A percentile compares a stretch with the other conserved stretches of the same genome.
Conservation (phyloP, 2,113 vertebrate species). For the Istiophorus platypterus region DNA sequence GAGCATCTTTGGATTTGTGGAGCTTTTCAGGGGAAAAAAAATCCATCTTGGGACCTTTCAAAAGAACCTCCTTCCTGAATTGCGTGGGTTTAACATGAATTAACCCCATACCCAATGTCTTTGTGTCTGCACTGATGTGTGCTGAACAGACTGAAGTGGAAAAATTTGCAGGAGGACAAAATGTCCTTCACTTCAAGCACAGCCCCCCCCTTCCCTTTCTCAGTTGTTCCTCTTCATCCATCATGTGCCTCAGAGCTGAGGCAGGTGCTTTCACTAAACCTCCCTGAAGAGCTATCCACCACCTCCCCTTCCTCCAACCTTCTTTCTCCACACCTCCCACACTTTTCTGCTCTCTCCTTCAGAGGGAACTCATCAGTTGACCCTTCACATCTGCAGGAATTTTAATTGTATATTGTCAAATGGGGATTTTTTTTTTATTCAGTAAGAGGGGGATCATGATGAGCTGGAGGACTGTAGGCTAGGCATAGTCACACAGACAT, state of each 20-base stretch:
- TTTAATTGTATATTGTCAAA: slow-evolving; percentile 76
- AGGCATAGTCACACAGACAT: neutral
- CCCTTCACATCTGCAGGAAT: slow-evolving; percentile 65
- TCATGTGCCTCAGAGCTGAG: slow-evolving; percentile 53
- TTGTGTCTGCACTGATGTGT: slow-evolving; percentile 14
- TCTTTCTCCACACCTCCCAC: slow-evolving; percentile 20
- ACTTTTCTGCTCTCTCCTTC: slow-evolving; percentile 6
- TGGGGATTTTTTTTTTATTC: slow-evolving; percentile 15
- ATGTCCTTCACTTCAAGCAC: slow-evolving; percentile 64
- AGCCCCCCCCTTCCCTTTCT: slow-evolving; percentile 19
- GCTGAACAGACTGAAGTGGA: slow-evolving; percentile 11
- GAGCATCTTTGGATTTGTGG: slow-evolving; percentile 39
- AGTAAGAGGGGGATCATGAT: slow-evolving; percentile 44
- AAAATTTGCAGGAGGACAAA: slow-evolving; percentile 50
- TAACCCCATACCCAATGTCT: slow-evolving; percentile 15
- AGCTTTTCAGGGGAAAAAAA: slow-evolving; percentile 19
- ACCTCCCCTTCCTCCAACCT: neutral
- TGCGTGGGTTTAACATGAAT: slow-evolving; percentile 28
- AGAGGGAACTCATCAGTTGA: slow-evolving; percentile 64
- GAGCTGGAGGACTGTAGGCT: slow-evolving; percentile 34
- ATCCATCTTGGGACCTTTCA: slow-evolving; percentile 24
- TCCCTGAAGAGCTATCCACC: slow-evolving; percentile 43
- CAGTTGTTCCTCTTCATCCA: slow-evolving; percentile 68
- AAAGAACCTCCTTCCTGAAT: slow-evolving; percentile 24
- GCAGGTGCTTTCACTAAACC: slow-evolving; percentile 71